Conservation (phyloP, 92 coral and sea anemone species). For the Phenganax subtilis region DNA sequence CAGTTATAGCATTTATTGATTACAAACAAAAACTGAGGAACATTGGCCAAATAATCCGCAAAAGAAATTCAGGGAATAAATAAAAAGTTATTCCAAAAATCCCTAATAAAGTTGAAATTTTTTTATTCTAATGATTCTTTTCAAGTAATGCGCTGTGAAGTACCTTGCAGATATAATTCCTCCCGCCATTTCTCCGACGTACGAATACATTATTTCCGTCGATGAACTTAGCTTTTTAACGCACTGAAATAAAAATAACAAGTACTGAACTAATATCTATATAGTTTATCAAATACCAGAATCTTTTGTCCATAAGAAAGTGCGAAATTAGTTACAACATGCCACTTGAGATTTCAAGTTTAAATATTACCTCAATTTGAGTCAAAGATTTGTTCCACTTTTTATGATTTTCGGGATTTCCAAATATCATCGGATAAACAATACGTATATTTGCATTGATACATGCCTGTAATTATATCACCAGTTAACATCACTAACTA, state of each 20-base stretch:
- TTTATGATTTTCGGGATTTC: conserved; percentile 28
- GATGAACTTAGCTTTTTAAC: conserved; percentile 64
- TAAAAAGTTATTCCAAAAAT: no score
- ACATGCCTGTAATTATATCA: not conserved
- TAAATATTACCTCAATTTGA: conserved; percentile 57
- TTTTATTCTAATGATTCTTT: no score
- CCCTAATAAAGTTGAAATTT: no score
- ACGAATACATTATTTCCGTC: conserved; percentile 71
- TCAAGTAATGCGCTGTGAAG: not conserved
- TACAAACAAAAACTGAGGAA: no score
- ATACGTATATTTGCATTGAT: conserved; percentile 3
- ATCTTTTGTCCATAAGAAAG: no score
- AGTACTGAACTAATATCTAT: not conserved
- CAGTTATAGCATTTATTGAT: no score
- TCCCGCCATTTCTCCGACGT: conserved; percentile 66
- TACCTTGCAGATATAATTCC: conserved; percentile 85
- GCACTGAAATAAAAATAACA: conserved; percentile 45
- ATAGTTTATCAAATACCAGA: no score
- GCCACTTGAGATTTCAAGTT: no score
- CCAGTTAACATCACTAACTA: not conserved
- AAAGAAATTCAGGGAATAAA: no score
- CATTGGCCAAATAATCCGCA: no score
- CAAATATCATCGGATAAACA: conserved; percentile 33
- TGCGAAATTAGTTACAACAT: no score
- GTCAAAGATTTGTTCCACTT: conserved; percentile 74